Percentiles rank a stretch among this genome's conserved stretches.
These are phyloP conservation scores for Sphenodon punctatus DNA, from an alignment of 2,797 vertebrate genomes.

Conservation along the genomic window DNA sequence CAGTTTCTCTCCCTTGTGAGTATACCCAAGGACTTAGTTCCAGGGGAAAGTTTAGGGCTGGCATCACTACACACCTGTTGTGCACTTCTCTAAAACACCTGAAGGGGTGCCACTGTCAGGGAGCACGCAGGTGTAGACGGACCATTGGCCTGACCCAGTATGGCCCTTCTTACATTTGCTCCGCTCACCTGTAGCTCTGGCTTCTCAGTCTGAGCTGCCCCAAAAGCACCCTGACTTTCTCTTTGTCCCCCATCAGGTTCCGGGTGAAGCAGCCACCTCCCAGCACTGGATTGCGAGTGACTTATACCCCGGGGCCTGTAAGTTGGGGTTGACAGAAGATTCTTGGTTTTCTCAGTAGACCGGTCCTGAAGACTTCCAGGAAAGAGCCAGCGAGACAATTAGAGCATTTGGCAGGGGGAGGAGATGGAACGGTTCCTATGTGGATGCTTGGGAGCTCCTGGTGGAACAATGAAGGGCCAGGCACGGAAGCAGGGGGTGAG, in stretches of 20 bases:
- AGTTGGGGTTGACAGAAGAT: conserved; percentile 55
- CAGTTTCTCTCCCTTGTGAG: too few species aligned
- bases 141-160: too few species aligned
- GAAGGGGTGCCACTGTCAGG: too few species aligned
- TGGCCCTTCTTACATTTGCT: too few species aligned
- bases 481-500: neutral
- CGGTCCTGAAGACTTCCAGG: neutral
- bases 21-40: too few species aligned
- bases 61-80: too few species aligned
- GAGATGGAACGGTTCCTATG: too few species aligned
- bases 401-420: too few species aligned
- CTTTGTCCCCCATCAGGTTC: conserved; percentile 79
- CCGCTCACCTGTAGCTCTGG: neutral
- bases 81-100: too few species aligned
- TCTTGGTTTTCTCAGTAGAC: neutral
- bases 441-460: too few species aligned
- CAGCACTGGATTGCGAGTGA: conserved; percentile 82
- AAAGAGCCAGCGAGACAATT: neutral
- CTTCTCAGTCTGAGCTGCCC: neutral
- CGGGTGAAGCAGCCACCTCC: conserved; percentile 85
- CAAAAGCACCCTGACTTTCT: conserved; percentile 10
- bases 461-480: neutral
- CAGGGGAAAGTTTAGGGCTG: too few species aligned
- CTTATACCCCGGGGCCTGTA: conserved; percentile 86
- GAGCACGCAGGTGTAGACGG: too few species aligned